Percentiles rank a stretch among this genome's conserved stretches.
Evolutionary conservation across 2,888 invertebrate species (phyloP).

Genomic region (Epinotia brunnichana): DNA sequence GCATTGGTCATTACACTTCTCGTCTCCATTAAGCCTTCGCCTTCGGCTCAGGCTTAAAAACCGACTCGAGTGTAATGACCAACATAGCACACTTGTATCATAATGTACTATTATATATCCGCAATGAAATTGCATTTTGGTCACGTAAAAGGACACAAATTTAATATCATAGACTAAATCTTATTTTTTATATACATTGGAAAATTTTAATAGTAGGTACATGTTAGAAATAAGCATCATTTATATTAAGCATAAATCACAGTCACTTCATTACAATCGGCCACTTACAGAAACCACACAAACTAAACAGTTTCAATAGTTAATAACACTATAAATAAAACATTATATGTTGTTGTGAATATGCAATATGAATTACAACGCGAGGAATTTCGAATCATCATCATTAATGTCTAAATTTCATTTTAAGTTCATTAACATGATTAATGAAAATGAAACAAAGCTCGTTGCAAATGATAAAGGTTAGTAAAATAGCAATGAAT

Average conservation of each 20-base stretch:
- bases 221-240: conserved; percentile 79
- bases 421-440: conserved; percentile 3
- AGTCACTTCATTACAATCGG: conserved; percentile 77
- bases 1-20: too few species aligned
- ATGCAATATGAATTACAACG: conserved; percentile 12
- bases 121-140: conserved; percentile 66
- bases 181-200: conserved; percentile 73
- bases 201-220: conserved; percentile 69
- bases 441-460: conserved; percentile 44
- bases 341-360: conserved; percentile 21
- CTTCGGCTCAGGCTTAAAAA: too few species aligned
- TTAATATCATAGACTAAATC: conserved; percentile 61
- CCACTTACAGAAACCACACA: conserved; percentile 62
- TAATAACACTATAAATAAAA: conserved; percentile 34
- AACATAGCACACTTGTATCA: too few species aligned
- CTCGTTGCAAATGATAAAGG: conserved; percentile 55
- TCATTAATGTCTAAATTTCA: conserved; percentile 1
- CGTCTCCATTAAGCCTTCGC: too few species aligned
- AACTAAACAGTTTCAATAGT: conserved; percentile 41
- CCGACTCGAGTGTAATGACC: too few species aligned
- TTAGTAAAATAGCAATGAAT: conserved; percentile 65
- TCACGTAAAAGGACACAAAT: conserved; percentile 70
- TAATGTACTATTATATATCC: too few species aligned
- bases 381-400: conserved; percentile 6
- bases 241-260: conserved; percentile 80